These are phyloP conservation scores for Rousettus leschenaultii DNA, from an alignment of 2,113 vertebrate species.

Conservation along the genomic window DNA sequence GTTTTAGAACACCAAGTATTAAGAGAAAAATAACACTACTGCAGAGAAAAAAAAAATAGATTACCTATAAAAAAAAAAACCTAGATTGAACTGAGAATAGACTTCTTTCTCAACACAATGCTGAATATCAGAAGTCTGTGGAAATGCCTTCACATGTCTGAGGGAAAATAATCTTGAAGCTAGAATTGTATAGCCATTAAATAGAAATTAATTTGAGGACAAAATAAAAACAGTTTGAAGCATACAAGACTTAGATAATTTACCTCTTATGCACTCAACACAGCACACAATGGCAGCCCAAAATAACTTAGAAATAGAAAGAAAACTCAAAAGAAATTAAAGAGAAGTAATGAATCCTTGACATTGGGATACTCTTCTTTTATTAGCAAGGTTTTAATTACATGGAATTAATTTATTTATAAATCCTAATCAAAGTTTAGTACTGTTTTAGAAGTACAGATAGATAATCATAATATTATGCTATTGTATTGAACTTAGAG, in stretches of 20 bases:
- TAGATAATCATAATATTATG: background rate
- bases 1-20: background rate
- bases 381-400: background rate
- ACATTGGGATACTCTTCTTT: background rate
- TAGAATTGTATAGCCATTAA: background rate
- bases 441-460: background rate
- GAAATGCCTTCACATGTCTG: background rate
- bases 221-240: background rate
- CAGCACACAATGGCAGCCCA: background rate
- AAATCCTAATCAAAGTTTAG: background rate
- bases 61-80: background rate
- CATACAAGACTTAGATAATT: background rate
- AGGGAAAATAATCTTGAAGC: background rate
- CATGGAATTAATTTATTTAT: background rate
- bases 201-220: slow-evolving; percentile 19
- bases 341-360: background rate
- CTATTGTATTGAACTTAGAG: background rate
- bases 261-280: background rate
- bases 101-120: background rate
- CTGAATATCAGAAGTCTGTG: background rate
- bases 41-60: background rate
- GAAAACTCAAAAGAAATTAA: background rate
- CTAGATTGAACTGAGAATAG: background rate
- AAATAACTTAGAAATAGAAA: background rate
- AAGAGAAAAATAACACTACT: background rate